Evolutionary conservation across 2,888 invertebrate species (phyloP).

Genomic region (Acleris laterana): DNA sequence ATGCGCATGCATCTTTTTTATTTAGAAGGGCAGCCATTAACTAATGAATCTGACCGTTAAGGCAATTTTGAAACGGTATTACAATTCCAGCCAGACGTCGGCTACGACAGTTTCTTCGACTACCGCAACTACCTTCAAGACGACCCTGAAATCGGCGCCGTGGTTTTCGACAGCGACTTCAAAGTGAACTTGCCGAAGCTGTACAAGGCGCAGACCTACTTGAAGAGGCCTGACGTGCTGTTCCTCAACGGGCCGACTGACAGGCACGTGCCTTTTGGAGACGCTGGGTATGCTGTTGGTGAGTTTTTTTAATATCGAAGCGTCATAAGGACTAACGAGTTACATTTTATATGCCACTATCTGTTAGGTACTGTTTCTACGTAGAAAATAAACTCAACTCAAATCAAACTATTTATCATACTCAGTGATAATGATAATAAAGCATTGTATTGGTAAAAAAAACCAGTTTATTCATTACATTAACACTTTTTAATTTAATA

Average conservation of each 20-base stretch:
- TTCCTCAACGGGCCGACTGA: conserved; percentile 81
- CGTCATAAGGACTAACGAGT: too few species aligned
- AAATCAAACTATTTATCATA: too few species aligned
- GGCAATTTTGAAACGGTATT: neutral
- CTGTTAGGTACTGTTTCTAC: too few species aligned
- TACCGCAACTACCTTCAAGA: conserved; percentile 62
- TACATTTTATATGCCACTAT: too few species aligned
- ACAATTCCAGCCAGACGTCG: conserved; percentile 59
- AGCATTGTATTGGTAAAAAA: too few species aligned
- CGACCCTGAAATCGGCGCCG: conserved; percentile 81
- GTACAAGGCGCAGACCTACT: conserved; percentile 74
- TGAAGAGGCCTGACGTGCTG: conserved; percentile 76
- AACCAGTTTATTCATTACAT: too few species aligned
- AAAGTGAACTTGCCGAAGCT: conserved; percentile 78
- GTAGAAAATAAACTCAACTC: too few species aligned
- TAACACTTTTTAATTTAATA: too few species aligned
- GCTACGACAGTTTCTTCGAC: conserved; percentile 53
- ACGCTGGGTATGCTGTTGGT: conserved; percentile 34
- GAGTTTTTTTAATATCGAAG: neutral
- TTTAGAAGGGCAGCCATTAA: too few species aligned
- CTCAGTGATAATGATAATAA: too few species aligned
- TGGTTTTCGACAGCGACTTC: conserved; percentile 82
- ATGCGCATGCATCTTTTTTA: too few species aligned
- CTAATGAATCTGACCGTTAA: too few species aligned
- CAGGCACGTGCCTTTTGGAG: conserved; percentile 62